phyloP scores from a whole-genome alignment of 2,113 vertebrate genomes.

The Phylloscopus trochilus region DNA sequence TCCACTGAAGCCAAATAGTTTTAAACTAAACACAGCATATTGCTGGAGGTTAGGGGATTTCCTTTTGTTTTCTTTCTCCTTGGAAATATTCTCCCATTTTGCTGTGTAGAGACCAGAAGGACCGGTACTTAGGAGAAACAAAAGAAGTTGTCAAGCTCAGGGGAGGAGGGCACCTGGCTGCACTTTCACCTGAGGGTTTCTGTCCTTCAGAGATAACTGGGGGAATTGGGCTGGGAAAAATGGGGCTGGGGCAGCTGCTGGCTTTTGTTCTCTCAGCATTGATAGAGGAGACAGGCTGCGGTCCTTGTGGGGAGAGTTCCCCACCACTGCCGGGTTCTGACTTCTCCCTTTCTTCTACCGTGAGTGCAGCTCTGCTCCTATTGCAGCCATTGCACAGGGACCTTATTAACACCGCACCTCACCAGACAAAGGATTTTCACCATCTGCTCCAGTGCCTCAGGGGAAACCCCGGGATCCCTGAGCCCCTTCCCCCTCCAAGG shows the following conservation, averaged over 20 bases:
- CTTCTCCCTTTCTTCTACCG: no score
- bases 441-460: no score
- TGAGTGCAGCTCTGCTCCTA: no score
- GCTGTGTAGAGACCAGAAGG: neutral
- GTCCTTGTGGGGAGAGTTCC: no score
- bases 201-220: neutral
- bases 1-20: neutral
- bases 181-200: neutral
- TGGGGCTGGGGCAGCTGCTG: neutral
- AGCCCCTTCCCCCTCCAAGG: no score
- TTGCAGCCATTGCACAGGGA: no score
- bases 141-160: neutral
- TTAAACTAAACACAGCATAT: neutral
- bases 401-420: no score
- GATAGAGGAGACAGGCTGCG: neutral
- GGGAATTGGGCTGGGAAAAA: neutral
- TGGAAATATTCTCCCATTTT: neutral
- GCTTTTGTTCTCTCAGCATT: neutral
- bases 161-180: neutral
- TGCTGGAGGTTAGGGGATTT: neutral
- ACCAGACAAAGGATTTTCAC: no score
- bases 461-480: no score
- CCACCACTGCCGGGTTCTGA: no score
- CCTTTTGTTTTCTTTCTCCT: neutral
- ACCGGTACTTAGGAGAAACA: neutral